Conservation (phyloP, 2,797 vertebrate genomes). For the Chanos chanos region DNA sequence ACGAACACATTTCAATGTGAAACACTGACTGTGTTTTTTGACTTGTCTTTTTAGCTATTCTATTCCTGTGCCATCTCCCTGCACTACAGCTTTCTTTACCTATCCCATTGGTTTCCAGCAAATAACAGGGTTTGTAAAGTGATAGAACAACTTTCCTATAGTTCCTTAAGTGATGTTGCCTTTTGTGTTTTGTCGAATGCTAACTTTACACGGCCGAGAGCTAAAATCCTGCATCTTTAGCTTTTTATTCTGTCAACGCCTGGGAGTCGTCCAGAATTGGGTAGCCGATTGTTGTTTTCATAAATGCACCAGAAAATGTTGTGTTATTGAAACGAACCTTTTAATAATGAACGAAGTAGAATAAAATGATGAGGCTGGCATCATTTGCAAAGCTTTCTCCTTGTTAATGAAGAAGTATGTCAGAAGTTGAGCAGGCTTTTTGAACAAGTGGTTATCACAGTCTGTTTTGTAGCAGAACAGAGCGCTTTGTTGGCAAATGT, state of each 20-base stretch:
- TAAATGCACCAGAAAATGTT: constrained; percentile 5
- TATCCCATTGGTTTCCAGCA: constrained; percentile 36
- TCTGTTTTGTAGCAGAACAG: constrained; percentile 2
- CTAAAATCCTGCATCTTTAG: constrained; percentile 23
- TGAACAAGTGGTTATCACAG: too few relatives aligned
- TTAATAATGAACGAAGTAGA: constrained; percentile 12
- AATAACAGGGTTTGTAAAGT: constrained; percentile 18
- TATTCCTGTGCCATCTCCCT: constrained; percentile 8
- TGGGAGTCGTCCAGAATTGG: background rate
- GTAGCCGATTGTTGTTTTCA: background rate
- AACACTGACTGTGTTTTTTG: background rate
- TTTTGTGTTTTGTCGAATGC: constrained; percentile 53
- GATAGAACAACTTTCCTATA: constrained; percentile 26
- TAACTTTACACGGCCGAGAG: constrained; percentile 31
- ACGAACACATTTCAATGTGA: background rate
- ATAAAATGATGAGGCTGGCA: constrained; percentile 10
- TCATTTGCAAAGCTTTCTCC: background rate
- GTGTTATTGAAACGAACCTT: constrained; percentile 1
- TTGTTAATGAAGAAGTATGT: background rate
- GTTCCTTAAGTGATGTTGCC: constrained; percentile 60
- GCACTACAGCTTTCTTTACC: constrained; percentile 54
- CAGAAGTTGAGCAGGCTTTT: too few relatives aligned
- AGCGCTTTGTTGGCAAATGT: background rate
- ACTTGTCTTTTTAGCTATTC: constrained; percentile 35
- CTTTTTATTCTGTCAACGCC: background rate